Conservation (phyloP, 2,797 vertebrate species). For the Periophthalmus magnuspinnatus region DNA sequence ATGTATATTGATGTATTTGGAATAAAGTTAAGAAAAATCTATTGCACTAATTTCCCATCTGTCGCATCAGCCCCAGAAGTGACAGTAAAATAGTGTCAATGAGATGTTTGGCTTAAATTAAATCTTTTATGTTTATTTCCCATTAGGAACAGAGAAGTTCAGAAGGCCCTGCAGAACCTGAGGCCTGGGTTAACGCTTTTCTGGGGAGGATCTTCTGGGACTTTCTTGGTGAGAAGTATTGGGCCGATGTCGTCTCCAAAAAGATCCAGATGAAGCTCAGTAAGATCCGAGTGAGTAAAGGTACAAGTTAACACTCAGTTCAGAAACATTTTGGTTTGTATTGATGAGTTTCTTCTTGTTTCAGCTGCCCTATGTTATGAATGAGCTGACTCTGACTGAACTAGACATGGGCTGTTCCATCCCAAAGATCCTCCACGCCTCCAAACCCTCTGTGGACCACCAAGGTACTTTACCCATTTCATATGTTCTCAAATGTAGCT, state of each 20-base stretch:
- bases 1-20: no score
- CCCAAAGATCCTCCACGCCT: conserved; percentile 93
- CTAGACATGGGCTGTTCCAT: conserved; percentile 98
- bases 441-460: conserved; percentile 91
- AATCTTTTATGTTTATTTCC: not conserved
- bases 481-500: not conserved
- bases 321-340: not conserved
- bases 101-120: not conserved
- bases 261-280: conserved; percentile 99
- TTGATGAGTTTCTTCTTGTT: conserved; percentile 1
- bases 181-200: conserved; percentile 95
- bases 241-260: conserved; percentile 93
- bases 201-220: conserved; percentile 97
- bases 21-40: not conserved
- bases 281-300: conserved; percentile 90
- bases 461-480: conserved; percentile 79
- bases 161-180: conserved; percentile 78
- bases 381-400: conserved; percentile 94
- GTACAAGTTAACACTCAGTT: not conserved
- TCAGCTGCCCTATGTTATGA: conserved; percentile 98
- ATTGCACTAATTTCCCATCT: not conserved
- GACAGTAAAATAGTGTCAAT: not conserved
- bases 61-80: not conserved
- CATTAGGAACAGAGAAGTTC: conserved; percentile 77
- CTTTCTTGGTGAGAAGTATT: conserved; percentile 96